Evolutionary conservation across 2,888 invertebrate genomes (phyloP).

Genomic region (Isotomurus palustris): DNA sequence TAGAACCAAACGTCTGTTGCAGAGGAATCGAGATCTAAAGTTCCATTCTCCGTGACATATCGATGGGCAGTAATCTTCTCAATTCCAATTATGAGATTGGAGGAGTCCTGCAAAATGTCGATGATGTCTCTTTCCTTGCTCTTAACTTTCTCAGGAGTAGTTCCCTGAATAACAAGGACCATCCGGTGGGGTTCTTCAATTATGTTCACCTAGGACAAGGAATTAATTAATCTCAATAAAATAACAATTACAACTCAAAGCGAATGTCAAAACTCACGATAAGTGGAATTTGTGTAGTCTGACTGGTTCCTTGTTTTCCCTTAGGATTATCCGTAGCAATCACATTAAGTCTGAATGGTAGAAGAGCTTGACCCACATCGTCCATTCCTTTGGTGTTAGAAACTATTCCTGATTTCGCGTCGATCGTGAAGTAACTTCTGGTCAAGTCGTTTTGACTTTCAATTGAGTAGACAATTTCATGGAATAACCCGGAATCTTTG

Average conservation of each 20-base stretch:
- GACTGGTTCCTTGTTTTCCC: slow-evolving; percentile 32
- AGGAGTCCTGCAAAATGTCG: slow-evolving; percentile 64
- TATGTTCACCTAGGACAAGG: slow-evolving; percentile 61
- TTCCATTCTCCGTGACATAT: slow-evolving; percentile 66
- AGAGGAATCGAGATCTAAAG: slow-evolving; percentile 62
- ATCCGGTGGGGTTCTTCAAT: slow-evolving; percentile 72
- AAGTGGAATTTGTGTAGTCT: slow-evolving; percentile 42
- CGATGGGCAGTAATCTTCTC: slow-evolving; percentile 72
- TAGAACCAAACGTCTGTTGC: slow-evolving; percentile 87
- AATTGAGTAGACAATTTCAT: slow-evolving; percentile 65
- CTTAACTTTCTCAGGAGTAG: slow-evolving; percentile 65
- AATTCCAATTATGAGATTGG: slow-evolving; percentile 71
- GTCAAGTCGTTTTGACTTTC: slow-evolving; percentile 51
- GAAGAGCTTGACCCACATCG: slow-evolving; percentile 58
- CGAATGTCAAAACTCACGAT: slow-evolving; percentile 38
- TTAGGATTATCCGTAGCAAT: slow-evolving; percentile 70
- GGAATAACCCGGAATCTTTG: slow-evolving; percentile 76
- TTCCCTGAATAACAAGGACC: slow-evolving; percentile 69
- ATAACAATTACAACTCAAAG: neutral
- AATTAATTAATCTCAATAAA: neutral
- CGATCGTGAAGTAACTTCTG: slow-evolving; percentile 67
- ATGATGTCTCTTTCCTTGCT: slow-evolving; percentile 58
- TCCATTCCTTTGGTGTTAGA: slow-evolving; percentile 70
- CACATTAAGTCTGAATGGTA: slow-evolving; percentile 71
- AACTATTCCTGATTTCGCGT: slow-evolving; percentile 69